A percentile compares a stretch with the other conserved stretches of the same genome.
Evolutionary conservation across 2,797 vertebrate species (phyloP).

Genomic region (Acrossocheilus wenchowensis): DNA sequence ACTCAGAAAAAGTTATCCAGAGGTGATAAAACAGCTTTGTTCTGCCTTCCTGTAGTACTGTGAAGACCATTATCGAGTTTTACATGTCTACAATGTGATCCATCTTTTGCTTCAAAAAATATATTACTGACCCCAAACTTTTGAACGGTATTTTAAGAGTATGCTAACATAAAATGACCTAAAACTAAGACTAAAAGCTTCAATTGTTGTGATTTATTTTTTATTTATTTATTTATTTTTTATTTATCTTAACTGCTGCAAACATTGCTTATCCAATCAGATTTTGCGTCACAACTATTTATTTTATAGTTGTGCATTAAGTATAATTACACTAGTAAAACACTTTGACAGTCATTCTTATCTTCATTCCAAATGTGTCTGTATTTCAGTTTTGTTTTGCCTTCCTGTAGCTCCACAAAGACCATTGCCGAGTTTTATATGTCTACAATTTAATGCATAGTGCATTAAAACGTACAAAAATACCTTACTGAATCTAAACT

Average conservation of each 20-base stretch:
- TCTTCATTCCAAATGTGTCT: not conserved
- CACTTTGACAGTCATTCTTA: not conserved
- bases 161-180: not conserved
- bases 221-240: too few relatives aligned
- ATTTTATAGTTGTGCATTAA: not conserved
- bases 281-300: too few relatives aligned
- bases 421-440: not conserved
- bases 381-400: not conserved
- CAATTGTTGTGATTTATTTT: not conserved
- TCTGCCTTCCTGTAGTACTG: slow-evolving; percentile 10
- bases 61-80: slow-evolving; percentile 17
- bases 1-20: slow-evolving; percentile 51
- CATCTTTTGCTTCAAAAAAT: not conserved
- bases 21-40: slow-evolving; percentile 39
- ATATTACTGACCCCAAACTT: not conserved
- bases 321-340: not conserved
- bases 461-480: too few relatives aligned
- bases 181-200: not conserved
- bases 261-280: too few relatives aligned
- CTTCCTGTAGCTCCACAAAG: not conserved
- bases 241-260: too few relatives aligned
- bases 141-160: not conserved
- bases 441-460: not conserved
- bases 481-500: not conserved
- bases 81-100: not conserved